phyloP scores from a whole-genome alignment of 2,888 invertebrate species.

The Caenorhabditis sp. region DNA sequence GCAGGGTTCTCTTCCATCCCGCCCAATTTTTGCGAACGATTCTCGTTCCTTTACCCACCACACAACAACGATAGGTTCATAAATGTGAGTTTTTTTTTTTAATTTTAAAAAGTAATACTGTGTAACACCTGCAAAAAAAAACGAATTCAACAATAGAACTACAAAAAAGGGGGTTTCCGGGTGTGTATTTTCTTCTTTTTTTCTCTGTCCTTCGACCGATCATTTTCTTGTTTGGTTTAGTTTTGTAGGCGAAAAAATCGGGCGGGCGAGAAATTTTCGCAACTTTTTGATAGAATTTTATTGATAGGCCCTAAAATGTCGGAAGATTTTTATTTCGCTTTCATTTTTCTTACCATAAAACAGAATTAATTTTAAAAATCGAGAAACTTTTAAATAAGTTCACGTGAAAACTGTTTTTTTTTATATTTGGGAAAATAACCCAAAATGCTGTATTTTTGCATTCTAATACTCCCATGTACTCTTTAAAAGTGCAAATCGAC shows the following conservation, averaged over 20 bases:
- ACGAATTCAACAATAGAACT: no score
- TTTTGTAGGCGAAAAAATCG: not conserved
- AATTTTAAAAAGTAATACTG: not conserved
- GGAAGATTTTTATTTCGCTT: no score
- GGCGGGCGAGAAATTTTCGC: not conserved
- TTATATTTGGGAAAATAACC: not conserved
- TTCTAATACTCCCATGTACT: no score
- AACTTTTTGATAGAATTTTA: no score
- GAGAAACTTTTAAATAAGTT: no score
- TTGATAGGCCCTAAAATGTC: no score
- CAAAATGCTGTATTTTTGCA: no score
- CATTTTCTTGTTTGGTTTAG: not conserved
- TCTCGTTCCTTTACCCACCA: not conserved
- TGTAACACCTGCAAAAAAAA: not conserved
- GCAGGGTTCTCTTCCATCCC: not conserved
- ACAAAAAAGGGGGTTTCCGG: not conserved
- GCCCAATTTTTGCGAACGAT: not conserved
- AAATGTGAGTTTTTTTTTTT: not conserved
- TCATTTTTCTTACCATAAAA: no score
- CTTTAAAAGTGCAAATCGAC: not conserved
- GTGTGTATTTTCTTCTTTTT: not conserved
- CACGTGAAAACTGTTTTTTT: not conserved
- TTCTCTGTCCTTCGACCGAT: not conserved
- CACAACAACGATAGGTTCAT: not conserved
- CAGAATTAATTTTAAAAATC: no score